phyloP scores from a whole-genome alignment of 2,797 vertebrate genomes.

The Gambelia wislizenii region DNA sequence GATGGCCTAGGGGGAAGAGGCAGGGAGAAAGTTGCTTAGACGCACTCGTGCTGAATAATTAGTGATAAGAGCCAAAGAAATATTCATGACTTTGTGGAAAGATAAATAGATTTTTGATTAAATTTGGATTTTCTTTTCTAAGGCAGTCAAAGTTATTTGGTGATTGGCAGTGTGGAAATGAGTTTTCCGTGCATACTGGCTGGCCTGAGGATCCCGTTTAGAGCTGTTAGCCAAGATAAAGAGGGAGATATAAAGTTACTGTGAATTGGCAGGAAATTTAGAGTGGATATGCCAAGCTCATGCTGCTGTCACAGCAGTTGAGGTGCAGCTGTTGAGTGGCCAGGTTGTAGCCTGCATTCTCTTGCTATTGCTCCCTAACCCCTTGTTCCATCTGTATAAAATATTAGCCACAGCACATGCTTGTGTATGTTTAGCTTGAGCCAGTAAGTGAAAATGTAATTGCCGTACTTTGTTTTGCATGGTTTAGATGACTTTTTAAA shows the following conservation, averaged over 20 bases:
- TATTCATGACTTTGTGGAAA: constrained; percentile 68
- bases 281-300: constrained; percentile 37
- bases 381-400: neutral
- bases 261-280: constrained; percentile 61
- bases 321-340: constrained; percentile 58
- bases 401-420: neutral
- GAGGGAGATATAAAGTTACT: constrained; percentile 42
- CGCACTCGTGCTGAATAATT: constrained; percentile 63
- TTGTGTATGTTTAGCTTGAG: neutral
- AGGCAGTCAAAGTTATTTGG: constrained; percentile 53
- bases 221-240: constrained; percentile 63
- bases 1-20: constrained; percentile 55
- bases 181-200: constrained; percentile 63
- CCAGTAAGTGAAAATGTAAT: neutral
- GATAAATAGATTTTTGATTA: constrained; percentile 72
- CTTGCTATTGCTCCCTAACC: neutral
- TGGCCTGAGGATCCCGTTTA: constrained; percentile 47
- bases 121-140: constrained; percentile 64
- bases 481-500: neutral
- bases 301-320: constrained; percentile 59
- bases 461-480: neutral
- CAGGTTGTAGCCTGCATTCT: constrained; percentile 1
- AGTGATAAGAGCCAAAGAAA: constrained; percentile 66
- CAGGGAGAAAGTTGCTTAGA: constrained; percentile 57
- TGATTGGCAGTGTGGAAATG: constrained; percentile 68